Conservation (phyloP, 1,140 invertebrate species). For the Leptonema lineaticorne region DNA sequence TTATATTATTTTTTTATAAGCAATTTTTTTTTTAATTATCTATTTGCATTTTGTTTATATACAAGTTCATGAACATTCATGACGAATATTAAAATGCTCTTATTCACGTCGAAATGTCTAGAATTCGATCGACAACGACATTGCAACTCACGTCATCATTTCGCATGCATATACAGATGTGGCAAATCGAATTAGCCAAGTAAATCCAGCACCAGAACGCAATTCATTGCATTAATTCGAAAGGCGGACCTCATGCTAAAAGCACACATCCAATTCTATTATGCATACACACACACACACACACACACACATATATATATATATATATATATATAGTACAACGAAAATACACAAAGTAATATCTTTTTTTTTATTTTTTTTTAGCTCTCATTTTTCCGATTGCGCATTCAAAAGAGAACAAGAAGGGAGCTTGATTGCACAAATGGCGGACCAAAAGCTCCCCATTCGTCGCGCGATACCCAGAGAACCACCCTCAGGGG, state of each 20-base stretch:
- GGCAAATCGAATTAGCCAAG: slow-evolving; percentile 18
- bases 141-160: neutral
- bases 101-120: no score
- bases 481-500: slow-evolving; percentile 3
- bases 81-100: no score
- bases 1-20: no score
- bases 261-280: no score
- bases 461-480: neutral
- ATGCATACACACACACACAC: no score
- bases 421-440: slow-evolving; percentile 29
- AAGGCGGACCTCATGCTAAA: neutral
- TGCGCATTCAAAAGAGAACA: slow-evolving; percentile 18
- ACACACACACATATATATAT: no score
- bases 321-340: no score
- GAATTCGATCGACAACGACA: neutral
- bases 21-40: no score
- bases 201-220: slow-evolving; percentile 7
- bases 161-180: neutral
- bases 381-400: neutral
- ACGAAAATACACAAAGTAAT: no score
- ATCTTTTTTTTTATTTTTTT: no score
- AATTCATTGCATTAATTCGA: slow-evolving; percentile 18
- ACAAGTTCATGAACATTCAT: no score
- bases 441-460: neutral
- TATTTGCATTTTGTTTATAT: no score